Percentiles rank a stretch among this genome's conserved stretches.
Evolutionary conservation across 2,113 vertebrate genomes (phyloP).

Genomic region (pig (Sus scrofa)): T2T-Sscrofa CM000813.6:92695001-92695500

Average conservation of each 20-base stretch:
- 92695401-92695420: background rate
- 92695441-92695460: background rate
- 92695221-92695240: constrained; percentile 93
- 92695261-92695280: background rate
- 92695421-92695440: constrained; percentile 17
- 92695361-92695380: background rate
- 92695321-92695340: constrained; percentile 18
- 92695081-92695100: constrained; percentile 38
- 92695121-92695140: constrained; percentile 60
- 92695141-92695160: constrained; percentile 95
- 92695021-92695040: constrained; percentile 41
- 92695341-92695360: background rate
- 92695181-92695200: constrained; percentile 94
- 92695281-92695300: background rate
- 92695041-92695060: constrained; percentile 75
- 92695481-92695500: constrained; percentile 53
- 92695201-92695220: constrained; percentile 97
- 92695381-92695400: constrained; percentile 49
- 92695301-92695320: background rate
- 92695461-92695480: constrained; percentile 25
- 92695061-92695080: background rate
- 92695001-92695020: background rate
- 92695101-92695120: constrained; percentile 27
- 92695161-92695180: constrained; percentile 92
- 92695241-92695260: background rate